phyloP scores from a whole-genome alignment of 2,797 vertebrate genomes.

The Lacerta viridis region DNA sequence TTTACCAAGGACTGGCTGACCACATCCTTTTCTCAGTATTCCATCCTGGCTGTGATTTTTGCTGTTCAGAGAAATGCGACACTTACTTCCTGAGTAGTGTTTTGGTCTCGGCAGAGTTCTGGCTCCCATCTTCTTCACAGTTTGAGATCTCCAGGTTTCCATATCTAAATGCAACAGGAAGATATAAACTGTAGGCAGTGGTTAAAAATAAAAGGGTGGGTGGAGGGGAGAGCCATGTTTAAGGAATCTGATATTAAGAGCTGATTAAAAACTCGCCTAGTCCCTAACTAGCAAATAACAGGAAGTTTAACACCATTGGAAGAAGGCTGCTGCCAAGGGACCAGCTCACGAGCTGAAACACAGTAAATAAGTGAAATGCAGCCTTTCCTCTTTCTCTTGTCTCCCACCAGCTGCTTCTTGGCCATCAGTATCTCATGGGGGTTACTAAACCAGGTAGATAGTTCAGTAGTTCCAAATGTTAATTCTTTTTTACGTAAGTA shows the following conservation, averaged over 20 bases:
- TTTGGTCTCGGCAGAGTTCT: slow-evolving; percentile 68
- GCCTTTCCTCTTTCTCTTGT: not conserved
- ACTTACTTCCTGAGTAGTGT: slow-evolving; percentile 80
- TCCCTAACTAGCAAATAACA: too few relatives aligned
- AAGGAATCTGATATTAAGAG: not conserved
- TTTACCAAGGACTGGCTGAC: slow-evolving; percentile 47
- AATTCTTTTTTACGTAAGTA: not conserved
- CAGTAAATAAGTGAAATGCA: not conserved
- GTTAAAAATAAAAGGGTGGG: not conserved
- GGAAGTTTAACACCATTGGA: not conserved
- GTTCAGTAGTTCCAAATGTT: not conserved
- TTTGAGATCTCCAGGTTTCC: slow-evolving; percentile 73
- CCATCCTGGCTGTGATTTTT: not conserved
- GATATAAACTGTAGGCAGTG: slow-evolving; percentile 35
- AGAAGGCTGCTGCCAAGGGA: not conserved
- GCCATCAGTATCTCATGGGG: not conserved
- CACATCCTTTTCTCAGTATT: slow-evolving; percentile 1
- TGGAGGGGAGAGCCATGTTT: slow-evolving; percentile 4
- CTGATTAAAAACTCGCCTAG: not conserved
- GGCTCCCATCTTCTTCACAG: slow-evolving; percentile 71
- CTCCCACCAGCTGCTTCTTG: not conserved
- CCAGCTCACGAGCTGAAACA: not conserved
- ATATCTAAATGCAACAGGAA: slow-evolving; percentile 70
- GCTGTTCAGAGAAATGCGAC: not conserved
- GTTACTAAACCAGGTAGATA: not conserved